These are phyloP conservation scores for Octonoba sinensis DNA, from an alignment of 2,888 invertebrate species.

Conservation along the genomic window DNA sequence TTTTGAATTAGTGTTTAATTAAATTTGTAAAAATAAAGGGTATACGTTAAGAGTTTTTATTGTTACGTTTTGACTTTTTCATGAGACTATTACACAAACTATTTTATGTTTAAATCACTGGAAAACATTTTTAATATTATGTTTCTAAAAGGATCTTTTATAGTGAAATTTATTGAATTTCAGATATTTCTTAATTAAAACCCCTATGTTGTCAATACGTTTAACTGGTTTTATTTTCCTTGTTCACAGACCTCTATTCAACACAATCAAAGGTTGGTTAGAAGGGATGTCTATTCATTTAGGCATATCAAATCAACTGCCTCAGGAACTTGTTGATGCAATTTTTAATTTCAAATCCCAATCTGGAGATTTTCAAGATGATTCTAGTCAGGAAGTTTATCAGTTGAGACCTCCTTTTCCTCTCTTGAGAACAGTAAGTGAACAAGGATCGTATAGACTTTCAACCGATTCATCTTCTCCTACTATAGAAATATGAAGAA, in stretches of 20 bases:
- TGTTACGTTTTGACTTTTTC: too few relatives aligned
- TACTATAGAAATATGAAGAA: conserved; percentile 28
- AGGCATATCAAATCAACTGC: conserved; percentile 76
- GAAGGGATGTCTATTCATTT: conserved; percentile 83
- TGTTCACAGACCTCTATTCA: conserved; percentile 84
- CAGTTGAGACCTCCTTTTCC: conserved; percentile 65
- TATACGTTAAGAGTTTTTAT: too few relatives aligned
- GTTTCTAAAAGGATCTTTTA: too few relatives aligned
- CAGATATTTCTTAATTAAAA: too few relatives aligned
- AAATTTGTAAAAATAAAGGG: too few relatives aligned
- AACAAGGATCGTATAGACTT: conserved; percentile 54
- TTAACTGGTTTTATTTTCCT: background rate
- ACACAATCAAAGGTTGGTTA: conserved; percentile 88
- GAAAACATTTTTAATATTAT: too few relatives aligned
- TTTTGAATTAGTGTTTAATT: too few relatives aligned
- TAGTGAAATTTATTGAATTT: too few relatives aligned
- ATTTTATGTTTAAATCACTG: too few relatives aligned
- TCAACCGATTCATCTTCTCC: conserved; percentile 39
- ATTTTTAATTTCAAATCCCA: conserved; percentile 79
- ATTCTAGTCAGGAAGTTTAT: conserved; percentile 75
- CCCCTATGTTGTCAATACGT: too few relatives aligned
- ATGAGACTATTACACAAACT: too few relatives aligned
- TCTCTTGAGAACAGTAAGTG: conserved; percentile 68
- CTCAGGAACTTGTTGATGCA: conserved; percentile 81
- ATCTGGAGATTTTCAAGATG: conserved; percentile 74